Percentiles rank a stretch among this genome's conserved stretches.
Conservation (phyloP, 2,888 invertebrate species). For the Drosophila multiciliata region DNA sequence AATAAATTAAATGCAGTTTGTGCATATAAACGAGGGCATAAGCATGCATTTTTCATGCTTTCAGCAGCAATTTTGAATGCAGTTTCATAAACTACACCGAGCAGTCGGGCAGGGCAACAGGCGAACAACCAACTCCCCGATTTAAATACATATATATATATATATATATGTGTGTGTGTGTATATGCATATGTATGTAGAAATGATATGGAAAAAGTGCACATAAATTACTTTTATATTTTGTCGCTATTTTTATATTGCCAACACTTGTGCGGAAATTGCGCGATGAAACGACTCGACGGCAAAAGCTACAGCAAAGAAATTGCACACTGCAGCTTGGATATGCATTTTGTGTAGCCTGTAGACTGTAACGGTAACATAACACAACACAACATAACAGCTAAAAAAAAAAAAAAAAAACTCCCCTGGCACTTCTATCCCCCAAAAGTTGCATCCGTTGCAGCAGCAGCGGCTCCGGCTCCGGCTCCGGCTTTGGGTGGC, state of each 20-base stretch:
- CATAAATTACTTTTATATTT: conserved; percentile 80
- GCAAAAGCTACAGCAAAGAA: conserved; percentile 50
- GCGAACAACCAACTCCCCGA: conserved; percentile 13
- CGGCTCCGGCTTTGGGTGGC: conserved; percentile 20
- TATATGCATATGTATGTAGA: conserved; percentile 43
- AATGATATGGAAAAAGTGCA: conserved; percentile 75
- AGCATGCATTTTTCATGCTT: conserved; percentile 71
- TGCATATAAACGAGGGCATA: conserved; percentile 78
- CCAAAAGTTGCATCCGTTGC: conserved; percentile 33
- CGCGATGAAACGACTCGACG: conserved; percentile 72
- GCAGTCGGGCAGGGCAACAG: conserved; percentile 11
- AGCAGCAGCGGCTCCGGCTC: conserved; percentile 14
- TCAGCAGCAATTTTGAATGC: conserved; percentile 51
- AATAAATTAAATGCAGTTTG: conserved; percentile 75
- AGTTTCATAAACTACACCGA: conserved; percentile 54
- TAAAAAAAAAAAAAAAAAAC: conserved; percentile 13
- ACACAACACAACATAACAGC: conserved; percentile 13
- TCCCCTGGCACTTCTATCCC: background rate
- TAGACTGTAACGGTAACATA: conserved; percentile 54
- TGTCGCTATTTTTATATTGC: conserved; percentile 80
- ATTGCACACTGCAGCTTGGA: conserved; percentile 56
- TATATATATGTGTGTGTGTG: background rate
- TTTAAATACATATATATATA: conserved; percentile 5
- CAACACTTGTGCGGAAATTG: conserved; percentile 81
- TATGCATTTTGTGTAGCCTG: conserved; percentile 70